A percentile compares a stretch with the other conserved stretches of the same genome.
phyloP scores from a whole-genome alignment of 2,797 vertebrate species.

The Sebastes wilsoni region DNA sequence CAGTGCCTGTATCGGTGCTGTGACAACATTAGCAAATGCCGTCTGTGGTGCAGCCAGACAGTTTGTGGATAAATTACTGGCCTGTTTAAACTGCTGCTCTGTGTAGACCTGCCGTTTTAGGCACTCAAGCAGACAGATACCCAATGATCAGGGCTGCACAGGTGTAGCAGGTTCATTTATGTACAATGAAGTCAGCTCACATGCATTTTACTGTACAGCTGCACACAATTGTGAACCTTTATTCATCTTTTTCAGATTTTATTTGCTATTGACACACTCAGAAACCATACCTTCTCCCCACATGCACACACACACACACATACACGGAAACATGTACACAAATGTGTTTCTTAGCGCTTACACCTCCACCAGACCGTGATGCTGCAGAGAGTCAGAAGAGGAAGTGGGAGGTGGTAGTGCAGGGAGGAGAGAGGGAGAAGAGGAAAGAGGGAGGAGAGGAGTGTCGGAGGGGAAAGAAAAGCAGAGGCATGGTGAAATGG shows the following conservation, averaged over 20 bases:
- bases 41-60: background rate
- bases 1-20: background rate
- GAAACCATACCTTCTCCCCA: background rate
- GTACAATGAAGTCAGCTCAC: background rate
- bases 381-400: constrained; percentile 58
- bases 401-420: constrained; percentile 48
- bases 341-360: background rate
- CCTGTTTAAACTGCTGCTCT: constrained; percentile 32
- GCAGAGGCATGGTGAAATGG: constrained; percentile 28
- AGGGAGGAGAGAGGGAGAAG: constrained; percentile 18
- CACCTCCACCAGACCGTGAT: constrained; percentile 36
- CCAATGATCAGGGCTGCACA: background rate
- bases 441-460: constrained; percentile 11
- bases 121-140: constrained; percentile 13
- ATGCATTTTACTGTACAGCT: background rate
- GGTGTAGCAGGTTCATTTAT: background rate
- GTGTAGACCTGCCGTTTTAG: constrained; percentile 6
- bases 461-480: constrained; percentile 9
- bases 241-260: background rate
- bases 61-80: constrained; percentile 28
- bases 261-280: background rate
- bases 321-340: background rate
- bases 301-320: background rate
- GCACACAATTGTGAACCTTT: background rate
- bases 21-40: constrained; percentile 30